A percentile compares a stretch with the other conserved stretches of the same genome.
phyloP scores from a whole-genome alignment of 2,113 vertebrate genomes.

The Oxyruncus cristatus region DNA sequence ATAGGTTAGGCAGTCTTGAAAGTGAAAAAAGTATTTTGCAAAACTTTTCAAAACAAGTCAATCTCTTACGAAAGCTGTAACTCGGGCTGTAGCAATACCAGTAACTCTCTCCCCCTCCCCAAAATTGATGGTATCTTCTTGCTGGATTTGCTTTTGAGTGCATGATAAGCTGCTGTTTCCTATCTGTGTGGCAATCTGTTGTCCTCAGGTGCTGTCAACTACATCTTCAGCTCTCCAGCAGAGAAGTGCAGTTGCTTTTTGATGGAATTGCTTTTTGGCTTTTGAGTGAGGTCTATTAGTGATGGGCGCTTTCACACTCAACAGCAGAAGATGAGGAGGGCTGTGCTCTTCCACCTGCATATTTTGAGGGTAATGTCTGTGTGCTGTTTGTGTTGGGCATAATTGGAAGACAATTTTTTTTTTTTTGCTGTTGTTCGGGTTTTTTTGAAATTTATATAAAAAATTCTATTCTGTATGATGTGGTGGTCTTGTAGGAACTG shows the following conservation, averaged over 20 bases:
- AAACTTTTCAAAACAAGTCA: neutral
- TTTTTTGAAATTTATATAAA: neutral
- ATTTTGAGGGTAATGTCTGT: neutral
- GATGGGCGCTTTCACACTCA: neutral
- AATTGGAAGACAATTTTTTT: neutral
- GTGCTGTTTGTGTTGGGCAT: neutral
- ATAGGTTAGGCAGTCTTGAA: neutral
- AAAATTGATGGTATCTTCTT: neutral
- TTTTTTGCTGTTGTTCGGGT: neutral
- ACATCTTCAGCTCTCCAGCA: neutral
- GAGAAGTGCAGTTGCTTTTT: neutral
- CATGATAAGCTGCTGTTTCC: neutral
- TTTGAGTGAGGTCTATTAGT: neutral
- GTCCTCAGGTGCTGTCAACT: neutral
- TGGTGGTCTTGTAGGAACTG: neutral
- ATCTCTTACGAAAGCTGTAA: neutral
- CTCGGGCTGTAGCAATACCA: neutral
- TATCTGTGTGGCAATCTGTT: accelerated
- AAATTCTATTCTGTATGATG: neutral
- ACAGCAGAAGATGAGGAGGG: neutral
- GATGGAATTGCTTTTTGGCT: neutral
- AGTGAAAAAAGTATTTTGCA: neutral
- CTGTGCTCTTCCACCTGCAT: accelerated
- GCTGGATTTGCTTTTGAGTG: neutral
- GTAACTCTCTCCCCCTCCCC: neutral